These are phyloP conservation scores for Dipodomys ordii DNA, from an alignment of 2,113 vertebrate genomes.

Conservation along the genomic window DNA sequence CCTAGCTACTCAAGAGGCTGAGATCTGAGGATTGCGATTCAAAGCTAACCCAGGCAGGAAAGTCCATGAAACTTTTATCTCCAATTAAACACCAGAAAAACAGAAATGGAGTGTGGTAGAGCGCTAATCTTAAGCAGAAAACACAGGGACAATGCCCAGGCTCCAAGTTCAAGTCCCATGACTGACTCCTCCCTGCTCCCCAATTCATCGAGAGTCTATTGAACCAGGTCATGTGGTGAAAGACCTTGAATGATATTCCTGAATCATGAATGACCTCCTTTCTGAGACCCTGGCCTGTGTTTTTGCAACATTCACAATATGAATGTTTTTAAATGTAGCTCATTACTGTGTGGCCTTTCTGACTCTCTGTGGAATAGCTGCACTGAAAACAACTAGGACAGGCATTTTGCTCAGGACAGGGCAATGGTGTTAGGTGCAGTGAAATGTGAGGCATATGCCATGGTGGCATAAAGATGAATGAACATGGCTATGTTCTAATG, in stretches of 20 bases:
- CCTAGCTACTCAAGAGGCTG: too few relatives aligned
- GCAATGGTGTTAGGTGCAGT: neutral
- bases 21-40: too few relatives aligned
- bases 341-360: conserved; percentile 4
- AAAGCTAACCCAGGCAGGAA: too few relatives aligned
- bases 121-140: too few relatives aligned
- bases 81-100: too few relatives aligned
- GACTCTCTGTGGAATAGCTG: neutral
- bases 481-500: too few relatives aligned
- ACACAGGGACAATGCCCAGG: too few relatives aligned
- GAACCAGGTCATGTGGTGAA: neutral
- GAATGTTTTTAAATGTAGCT: conserved; percentile 58
- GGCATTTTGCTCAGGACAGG: neutral
- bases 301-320: neutral
- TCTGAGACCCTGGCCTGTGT: conserved; percentile 1
- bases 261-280: neutral
- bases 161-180: too few relatives aligned
- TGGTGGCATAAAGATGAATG: too few relatives aligned
- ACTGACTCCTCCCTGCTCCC: too few relatives aligned
- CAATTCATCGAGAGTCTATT: neutral
- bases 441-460: neutral
- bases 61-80: too few relatives aligned
- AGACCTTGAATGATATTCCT: neutral
- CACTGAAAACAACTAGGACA: neutral
- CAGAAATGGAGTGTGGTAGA: too few relatives aligned